Conservation (phyloP, 37 sponge, comb jelly and placozoan species). For the Theonella swinhoei region DNA sequence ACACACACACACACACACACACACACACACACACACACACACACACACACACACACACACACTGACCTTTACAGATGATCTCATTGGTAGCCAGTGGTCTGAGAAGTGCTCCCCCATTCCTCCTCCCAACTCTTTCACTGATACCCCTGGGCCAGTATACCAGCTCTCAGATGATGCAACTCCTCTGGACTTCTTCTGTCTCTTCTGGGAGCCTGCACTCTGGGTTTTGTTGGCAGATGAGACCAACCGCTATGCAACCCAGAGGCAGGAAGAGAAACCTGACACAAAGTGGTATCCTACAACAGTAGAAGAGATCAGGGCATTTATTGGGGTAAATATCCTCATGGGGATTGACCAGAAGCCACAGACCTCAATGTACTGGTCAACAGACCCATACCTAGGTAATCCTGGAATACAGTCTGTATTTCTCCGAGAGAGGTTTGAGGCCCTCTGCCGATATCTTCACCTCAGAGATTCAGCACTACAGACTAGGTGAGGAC, state of each 20-base stretch:
- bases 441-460: neutral
- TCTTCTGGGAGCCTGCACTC: neutral
- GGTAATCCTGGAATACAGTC: neutral
- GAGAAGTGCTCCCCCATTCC: no score
- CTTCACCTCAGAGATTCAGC: constrained; percentile 14
- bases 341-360: constrained; percentile 19
- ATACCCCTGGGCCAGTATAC: neutral
- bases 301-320: neutral
- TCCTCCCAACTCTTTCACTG: no score
- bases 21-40: no score
- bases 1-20: no score
- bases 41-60: no score
- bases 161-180: neutral
- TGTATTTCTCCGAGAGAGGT: neutral
- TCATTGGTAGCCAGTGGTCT: no score
- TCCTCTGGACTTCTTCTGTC: neutral
- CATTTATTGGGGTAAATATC: constrained; percentile 9
- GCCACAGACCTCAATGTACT: constrained; percentile 17
- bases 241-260: constrained; percentile 4
- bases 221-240: neutral
- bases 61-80: no score
- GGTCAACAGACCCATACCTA: constrained; percentile 7
- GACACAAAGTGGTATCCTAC: neutral
- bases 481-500: neutral
- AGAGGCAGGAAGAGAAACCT: neutral